A percentile compares a stretch with the other conserved stretches of the same genome.
These are phyloP conservation scores for Turritopsis rubra DNA, from an alignment of 30 jellyfish, hydroid and myxozoan species.

Conservation along the genomic window DNA sequence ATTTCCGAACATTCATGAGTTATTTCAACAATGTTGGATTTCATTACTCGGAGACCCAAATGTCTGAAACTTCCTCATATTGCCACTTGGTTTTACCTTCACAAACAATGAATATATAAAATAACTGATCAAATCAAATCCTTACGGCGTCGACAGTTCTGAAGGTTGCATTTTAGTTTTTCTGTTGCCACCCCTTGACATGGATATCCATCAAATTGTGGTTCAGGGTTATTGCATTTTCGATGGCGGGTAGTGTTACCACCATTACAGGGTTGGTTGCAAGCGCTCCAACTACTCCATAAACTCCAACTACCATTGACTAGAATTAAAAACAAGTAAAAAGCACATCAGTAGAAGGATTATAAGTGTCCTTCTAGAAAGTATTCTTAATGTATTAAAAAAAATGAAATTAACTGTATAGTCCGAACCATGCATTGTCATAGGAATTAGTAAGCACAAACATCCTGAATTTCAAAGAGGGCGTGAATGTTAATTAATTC, in stretches of 20 bases:
- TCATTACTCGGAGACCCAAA: neutral
- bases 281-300: neutral
- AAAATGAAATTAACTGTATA: too few species aligned
- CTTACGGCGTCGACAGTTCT: neutral
- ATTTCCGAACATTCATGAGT: too few species aligned
- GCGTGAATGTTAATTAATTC: neutral
- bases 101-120: too few species aligned
- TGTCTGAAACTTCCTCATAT: neutral
- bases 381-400: too few species aligned
- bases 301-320: constrained; percentile 5
- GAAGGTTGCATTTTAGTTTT: neutral
- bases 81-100: neutral
- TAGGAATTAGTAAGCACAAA: neutral
- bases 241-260: neutral
- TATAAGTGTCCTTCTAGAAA: too few species aligned
- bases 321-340: neutral
- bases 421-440: too few species aligned
- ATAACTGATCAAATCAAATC: neutral
- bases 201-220: constrained; percentile 1
- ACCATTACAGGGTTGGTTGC: constrained; percentile 4
- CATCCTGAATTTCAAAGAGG: neutral
- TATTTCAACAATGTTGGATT: too few species aligned
- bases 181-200: neutral
- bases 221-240: constrained; percentile 8
- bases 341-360: too few species aligned